Conservation (phyloP, 1,140 invertebrate species). For the Drosophila mayri region DNA sequence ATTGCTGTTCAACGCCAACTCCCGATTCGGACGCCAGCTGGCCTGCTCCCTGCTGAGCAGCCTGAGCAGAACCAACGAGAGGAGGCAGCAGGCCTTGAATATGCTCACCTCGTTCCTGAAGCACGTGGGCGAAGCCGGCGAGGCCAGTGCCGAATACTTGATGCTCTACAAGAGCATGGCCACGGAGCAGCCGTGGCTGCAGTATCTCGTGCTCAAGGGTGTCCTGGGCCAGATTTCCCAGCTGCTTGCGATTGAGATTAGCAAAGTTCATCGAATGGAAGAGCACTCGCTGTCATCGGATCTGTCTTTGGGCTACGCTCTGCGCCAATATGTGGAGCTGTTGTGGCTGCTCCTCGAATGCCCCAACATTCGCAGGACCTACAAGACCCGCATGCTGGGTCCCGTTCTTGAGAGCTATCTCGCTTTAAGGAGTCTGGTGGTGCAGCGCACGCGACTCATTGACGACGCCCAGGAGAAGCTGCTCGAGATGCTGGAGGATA, state of each 20-base stretch:
- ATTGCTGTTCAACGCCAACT: slow-evolving; percentile 96
- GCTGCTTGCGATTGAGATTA: slow-evolving; percentile 94
- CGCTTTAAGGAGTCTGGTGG: slow-evolving; percentile 94
- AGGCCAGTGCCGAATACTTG: slow-evolving; percentile 96
- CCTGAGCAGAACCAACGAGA: slow-evolving; percentile 87
- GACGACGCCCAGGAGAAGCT: slow-evolving; percentile 99
- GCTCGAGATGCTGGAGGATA: slow-evolving; percentile 96
- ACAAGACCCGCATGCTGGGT: slow-evolving; percentile 95
- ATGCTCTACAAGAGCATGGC: slow-evolving; percentile 94
- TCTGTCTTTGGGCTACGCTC: slow-evolving; percentile 95
- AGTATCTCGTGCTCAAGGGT: slow-evolving; percentile 95
- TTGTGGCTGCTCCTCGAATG: slow-evolving; percentile 94
- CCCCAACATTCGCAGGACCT: slow-evolving; percentile 93
- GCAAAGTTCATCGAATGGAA: slow-evolving; percentile 93
- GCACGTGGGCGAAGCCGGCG: slow-evolving; percentile 93
- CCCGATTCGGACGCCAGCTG: slow-evolving; percentile 93
- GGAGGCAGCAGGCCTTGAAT: slow-evolving; percentile 89
- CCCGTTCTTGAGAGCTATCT: slow-evolving; percentile 97
- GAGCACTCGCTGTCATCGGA: slow-evolving; percentile 97
- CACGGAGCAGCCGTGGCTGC: slow-evolving; percentile 94
- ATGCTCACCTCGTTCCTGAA: slow-evolving; percentile 95
- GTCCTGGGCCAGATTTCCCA: slow-evolving; percentile 94
- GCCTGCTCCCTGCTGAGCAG: slow-evolving; percentile 95
- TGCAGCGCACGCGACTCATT: slow-evolving; percentile 97
- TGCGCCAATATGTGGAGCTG: slow-evolving; percentile 95